A percentile compares a stretch with the other conserved stretches of the same genome.
phyloP scores from a whole-genome alignment of 1,140 invertebrate species.

The Diplogasteroides magnus region DNA sequence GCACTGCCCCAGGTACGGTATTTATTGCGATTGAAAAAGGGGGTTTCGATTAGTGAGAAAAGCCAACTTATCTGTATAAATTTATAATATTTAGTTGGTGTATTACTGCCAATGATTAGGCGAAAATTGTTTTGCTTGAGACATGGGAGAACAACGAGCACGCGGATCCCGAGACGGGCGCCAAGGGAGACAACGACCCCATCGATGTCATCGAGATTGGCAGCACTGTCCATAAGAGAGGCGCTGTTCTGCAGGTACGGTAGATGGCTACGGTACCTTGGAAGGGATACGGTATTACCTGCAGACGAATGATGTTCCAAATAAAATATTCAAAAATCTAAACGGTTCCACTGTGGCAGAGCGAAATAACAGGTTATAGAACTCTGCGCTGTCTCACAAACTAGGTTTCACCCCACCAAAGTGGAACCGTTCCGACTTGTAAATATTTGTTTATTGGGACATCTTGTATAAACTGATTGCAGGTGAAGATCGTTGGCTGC shows the following conservation, averaged over 20 bases:
- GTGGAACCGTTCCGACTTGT: not conserved
- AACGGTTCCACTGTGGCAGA: too few relatives aligned
- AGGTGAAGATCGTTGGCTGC: constrained; percentile 81
- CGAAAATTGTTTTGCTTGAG: constrained; percentile 55
- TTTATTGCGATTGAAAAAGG: too few relatives aligned
- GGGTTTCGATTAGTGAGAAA: too few relatives aligned
- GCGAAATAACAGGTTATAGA: too few relatives aligned
- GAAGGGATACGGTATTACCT: too few relatives aligned
- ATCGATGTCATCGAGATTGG: constrained; percentile 98
- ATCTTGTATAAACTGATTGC: not conserved
- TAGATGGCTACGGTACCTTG: too few relatives aligned
- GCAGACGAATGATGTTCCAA: too few relatives aligned
- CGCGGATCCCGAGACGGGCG: constrained; percentile 78
- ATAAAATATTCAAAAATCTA: too few relatives aligned
- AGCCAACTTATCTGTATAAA: too few relatives aligned
- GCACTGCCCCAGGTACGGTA: constrained; percentile 72
- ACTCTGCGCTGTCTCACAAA: too few relatives aligned
- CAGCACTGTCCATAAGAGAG: constrained; percentile 61
- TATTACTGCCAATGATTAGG: not conserved
- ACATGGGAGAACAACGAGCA: constrained; percentile 97
- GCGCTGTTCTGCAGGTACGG: constrained; percentile 42
- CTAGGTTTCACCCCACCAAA: too few relatives aligned
- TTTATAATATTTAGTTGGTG: too few relatives aligned
- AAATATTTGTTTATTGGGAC: not conserved
- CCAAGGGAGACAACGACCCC: constrained; percentile 95